Conservation (phyloP, 2,113 vertebrate species). For the Notarius quadriscutis region DNA sequence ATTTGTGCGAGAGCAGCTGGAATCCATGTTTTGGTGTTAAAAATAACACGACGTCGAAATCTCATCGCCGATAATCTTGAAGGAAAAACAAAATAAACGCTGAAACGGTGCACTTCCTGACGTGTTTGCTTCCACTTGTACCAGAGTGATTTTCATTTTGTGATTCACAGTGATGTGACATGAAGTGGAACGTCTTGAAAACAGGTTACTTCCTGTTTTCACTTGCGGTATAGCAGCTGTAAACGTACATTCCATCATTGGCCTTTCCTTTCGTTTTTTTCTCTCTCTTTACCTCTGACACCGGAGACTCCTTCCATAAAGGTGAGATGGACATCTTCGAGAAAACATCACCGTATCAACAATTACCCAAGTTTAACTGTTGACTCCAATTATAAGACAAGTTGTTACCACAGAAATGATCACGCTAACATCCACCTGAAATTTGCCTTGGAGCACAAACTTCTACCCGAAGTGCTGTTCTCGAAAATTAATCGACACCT, state of each 20-base stretch:
- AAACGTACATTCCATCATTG: neutral
- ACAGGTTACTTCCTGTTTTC: neutral
- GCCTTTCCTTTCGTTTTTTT: neutral
- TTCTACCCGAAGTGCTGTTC: neutral
- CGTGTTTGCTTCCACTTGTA: too few species aligned
- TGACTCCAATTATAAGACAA: neutral
- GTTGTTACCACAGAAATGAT: neutral
- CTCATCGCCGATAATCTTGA: neutral
- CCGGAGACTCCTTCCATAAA: neutral
- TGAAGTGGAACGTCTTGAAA: neutral
- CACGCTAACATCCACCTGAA: neutral
- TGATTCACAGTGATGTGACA: neutral
- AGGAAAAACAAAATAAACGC: neutral
- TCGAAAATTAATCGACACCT: neutral
- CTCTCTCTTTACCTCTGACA: neutral
- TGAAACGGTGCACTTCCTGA: too few species aligned
- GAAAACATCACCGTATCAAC: neutral
- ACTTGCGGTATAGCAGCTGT: neutral
- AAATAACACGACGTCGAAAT: neutral
- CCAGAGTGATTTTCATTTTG: too few species aligned
- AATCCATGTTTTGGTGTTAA: neutral
- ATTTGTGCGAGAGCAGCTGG: neutral
- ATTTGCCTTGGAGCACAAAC: neutral
- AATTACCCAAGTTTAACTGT: neutral
- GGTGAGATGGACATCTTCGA: too few species aligned